A percentile compares a stretch with the other conserved stretches of the same genome.
Evolutionary conservation across 2,113 vertebrate genomes (phyloP).

Genomic region (Corvus moneduloides): DNA sequence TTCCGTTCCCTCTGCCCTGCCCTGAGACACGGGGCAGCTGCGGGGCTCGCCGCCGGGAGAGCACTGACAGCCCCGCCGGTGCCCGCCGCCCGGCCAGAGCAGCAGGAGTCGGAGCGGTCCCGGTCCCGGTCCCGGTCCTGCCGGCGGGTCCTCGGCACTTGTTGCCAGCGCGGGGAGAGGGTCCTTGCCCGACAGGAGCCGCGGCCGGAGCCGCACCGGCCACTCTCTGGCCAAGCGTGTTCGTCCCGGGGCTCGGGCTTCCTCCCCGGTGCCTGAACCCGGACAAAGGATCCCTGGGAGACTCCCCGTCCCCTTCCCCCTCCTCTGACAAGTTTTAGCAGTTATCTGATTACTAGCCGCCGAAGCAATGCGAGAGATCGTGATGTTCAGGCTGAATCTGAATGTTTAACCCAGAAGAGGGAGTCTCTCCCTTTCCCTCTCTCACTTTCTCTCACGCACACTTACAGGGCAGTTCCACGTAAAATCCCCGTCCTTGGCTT

Average conservation of each 20-base stretch:
- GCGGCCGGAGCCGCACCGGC: neutral
- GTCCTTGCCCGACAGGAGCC: neutral
- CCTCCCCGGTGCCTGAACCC: neutral
- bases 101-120: neutral
- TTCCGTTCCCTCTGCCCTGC: neutral
- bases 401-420: slow-evolving; percentile 35
- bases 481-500: neutral
- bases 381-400: neutral
- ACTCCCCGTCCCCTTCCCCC: neutral
- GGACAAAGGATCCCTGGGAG: neutral
- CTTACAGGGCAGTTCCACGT: neutral
- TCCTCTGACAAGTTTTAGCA: neutral
- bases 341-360: neutral
- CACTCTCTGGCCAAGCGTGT: fast-evolving
- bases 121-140: neutral
- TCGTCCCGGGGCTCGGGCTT: neutral
- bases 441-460: neutral
- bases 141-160: neutral
- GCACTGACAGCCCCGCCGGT: too few relatives aligned
- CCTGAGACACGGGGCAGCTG: neutral
- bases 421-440: neutral
- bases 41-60: too few relatives aligned
- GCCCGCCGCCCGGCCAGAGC: neutral
- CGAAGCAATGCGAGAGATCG: neutral
- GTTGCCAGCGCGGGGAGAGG: neutral